Evolutionary conservation across 2,888 invertebrate species (phyloP).

Genomic region (Ormyrus rosae): DNA sequence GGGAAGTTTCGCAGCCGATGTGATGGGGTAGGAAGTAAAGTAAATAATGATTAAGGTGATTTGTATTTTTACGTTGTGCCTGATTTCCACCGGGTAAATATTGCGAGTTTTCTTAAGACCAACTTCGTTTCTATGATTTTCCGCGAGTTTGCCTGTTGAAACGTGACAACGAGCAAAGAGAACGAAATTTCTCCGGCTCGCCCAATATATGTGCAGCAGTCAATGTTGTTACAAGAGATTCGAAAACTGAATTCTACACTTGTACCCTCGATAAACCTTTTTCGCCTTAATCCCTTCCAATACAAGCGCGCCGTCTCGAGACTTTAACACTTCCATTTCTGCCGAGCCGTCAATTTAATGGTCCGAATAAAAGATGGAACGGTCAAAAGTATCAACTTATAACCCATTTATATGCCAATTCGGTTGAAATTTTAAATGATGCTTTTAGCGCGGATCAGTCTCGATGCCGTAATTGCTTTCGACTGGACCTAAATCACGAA

Average conservation of each 20-base stretch:
- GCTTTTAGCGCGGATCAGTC: too few species aligned
- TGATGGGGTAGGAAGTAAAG: conserved; percentile 64
- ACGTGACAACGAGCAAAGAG: neutral
- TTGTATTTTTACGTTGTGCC: conserved; percentile 73
- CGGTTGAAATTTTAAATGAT: too few species aligned
- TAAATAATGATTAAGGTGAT: conserved; percentile 74
- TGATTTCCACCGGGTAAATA: conserved; percentile 73
- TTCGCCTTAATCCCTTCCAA: neutral
- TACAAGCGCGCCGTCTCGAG: too few species aligned
- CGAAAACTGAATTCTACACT: conserved; percentile 6
- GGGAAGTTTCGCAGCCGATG: conserved; percentile 17
- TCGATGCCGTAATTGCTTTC: too few species aligned
- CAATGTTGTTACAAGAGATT: neutral
- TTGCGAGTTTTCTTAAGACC: conserved; percentile 73
- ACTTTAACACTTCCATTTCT: neutral
- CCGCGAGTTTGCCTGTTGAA: neutral
- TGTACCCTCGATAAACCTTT: neutral
- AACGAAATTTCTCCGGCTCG: neutral
- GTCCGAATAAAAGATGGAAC: too few species aligned
- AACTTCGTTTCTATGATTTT: conserved; percentile 43
- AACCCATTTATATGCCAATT: too few species aligned
- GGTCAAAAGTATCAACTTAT: too few species aligned
- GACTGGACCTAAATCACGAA: too few species aligned
- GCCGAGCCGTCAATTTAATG: too few species aligned
- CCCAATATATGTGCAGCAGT: neutral